A percentile compares a stretch with the other conserved stretches of the same genome.
phyloP scores from a whole-genome alignment of 92 coral and sea anemone genomes.

The Anthopleura xanthogrammica region DNA sequence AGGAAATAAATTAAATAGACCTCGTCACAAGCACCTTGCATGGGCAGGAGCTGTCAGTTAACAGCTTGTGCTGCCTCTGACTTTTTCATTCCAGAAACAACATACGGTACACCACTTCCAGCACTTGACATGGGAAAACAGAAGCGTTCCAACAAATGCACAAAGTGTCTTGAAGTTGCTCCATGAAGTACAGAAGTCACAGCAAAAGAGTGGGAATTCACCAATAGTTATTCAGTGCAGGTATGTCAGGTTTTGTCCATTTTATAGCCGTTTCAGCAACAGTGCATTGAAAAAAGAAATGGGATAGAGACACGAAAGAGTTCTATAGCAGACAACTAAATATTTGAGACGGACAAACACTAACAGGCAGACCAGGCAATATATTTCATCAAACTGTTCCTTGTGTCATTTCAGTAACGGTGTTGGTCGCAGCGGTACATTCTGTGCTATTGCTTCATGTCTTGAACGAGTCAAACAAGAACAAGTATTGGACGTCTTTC shows the following conservation, averaged over 20 bases:
- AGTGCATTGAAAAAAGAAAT: too few relatives aligned
- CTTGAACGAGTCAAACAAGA: constrained; percentile 63
- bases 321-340: too few relatives aligned
- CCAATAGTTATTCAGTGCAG: constrained; percentile 28
- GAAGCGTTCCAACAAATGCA: constrained; percentile 8
- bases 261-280: too few relatives aligned
- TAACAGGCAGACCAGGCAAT: neutral
- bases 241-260: neutral
- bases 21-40: too few relatives aligned
- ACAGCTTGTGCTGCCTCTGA: too few relatives aligned
- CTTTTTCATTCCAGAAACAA: constrained; percentile 13
- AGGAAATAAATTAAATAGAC: too few relatives aligned
- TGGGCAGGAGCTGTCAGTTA: too few relatives aligned
- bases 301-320: too few relatives aligned
- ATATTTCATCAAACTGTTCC: neutral
- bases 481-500: constrained; percentile 50
- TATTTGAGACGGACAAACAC: too few relatives aligned
- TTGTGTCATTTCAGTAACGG: constrained; percentile 41
- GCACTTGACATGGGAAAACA: constrained; percentile 23
- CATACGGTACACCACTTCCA: constrained; percentile 21
- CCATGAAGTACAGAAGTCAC: constrained; percentile 27
- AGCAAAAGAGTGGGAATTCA: constrained; percentile 19
- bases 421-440: constrained; percentile 70
- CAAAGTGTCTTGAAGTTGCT: constrained; percentile 25
- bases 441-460: constrained; percentile 56